phyloP scores from a whole-genome alignment of 2,888 invertebrate species.

The Macrophya alboannulata region DNA sequence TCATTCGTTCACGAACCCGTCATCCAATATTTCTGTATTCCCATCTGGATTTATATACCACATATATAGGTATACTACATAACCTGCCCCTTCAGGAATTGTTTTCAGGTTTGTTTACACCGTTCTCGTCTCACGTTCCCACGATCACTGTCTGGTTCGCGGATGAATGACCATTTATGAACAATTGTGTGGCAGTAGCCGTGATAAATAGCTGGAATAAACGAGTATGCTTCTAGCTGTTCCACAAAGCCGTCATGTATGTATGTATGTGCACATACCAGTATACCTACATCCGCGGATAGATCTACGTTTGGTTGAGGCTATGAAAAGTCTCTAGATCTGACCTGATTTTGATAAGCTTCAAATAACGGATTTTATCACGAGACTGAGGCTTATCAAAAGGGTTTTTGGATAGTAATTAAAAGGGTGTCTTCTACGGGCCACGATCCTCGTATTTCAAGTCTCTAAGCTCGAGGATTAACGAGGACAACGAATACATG shows the following conservation, averaged over 20 bases:
- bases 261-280: background rate
- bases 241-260: constrained; percentile 19
- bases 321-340: background rate
- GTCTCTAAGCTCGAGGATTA: background rate
- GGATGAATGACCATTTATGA: constrained; percentile 49
- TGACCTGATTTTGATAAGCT: background rate
- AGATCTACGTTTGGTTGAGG: background rate
- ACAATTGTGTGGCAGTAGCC: constrained; percentile 44
- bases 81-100: background rate
- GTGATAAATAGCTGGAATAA: constrained; percentile 46
- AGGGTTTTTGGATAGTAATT: background rate
- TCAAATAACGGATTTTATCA: background rate
- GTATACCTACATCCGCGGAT: background rate
- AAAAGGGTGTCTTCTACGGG: background rate
- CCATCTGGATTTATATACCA: background rate
- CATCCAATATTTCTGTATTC: constrained; percentile 15
- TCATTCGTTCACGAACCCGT: background rate
- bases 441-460: background rate
- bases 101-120: constrained; percentile 26
- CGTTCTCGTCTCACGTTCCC: constrained; percentile 30
- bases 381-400: background rate
- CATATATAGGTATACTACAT: background rate
- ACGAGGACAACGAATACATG: background rate
- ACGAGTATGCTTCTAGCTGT: background rate
- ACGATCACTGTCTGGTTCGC: constrained; percentile 28